Percentiles rank a stretch among this genome's conserved stretches.
Evolutionary conservation across 2,888 invertebrate species (phyloP).

Genomic region (Oxyteleia sp.): DNA sequence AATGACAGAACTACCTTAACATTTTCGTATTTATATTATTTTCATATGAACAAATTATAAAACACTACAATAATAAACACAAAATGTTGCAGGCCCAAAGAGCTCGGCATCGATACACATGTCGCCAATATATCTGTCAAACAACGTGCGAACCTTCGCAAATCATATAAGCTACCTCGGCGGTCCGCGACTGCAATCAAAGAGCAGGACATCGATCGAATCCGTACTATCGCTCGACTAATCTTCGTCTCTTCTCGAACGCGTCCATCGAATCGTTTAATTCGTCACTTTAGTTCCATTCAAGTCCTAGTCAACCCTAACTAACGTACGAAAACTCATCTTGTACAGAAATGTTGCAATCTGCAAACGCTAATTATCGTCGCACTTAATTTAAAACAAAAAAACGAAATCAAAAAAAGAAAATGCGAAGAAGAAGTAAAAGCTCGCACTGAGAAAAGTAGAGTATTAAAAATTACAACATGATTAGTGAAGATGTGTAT

Average conservation of each 20-base stretch:
- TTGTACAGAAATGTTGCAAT: slow-evolving; percentile 41
- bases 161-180: slow-evolving; percentile 92
- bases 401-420: slow-evolving; percentile 3
- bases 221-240: slow-evolving; percentile 91
- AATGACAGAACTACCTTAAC: too few species aligned
- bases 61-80: slow-evolving; percentile 8
- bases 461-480: too few species aligned
- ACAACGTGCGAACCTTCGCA: slow-evolving; percentile 89
- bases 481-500: too few species aligned
- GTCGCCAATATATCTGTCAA: slow-evolving; percentile 89
- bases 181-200: slow-evolving; percentile 89
- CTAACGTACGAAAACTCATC: slow-evolving; percentile 43
- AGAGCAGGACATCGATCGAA: slow-evolving; percentile 90
- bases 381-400: slow-evolving; percentile 30
- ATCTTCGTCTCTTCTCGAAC: slow-evolving; percentile 51
- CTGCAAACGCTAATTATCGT: slow-evolving; percentile 10
- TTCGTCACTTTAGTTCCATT: slow-evolving; percentile 50
- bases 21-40: too few species aligned
- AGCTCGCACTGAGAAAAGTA: too few species aligned
- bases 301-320: slow-evolving; percentile 62
- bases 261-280: slow-evolving; percentile 49
- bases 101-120: slow-evolving; percentile 64
- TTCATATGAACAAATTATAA: too few species aligned
- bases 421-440: too few species aligned
- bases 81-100: slow-evolving; percentile 47